A percentile compares a stretch with the other conserved stretches of the same genome.
These are phyloP conservation scores for Dysmachus trigonus DNA, from an alignment of 2,888 invertebrate genomes.

Conservation along the genomic window DNA sequence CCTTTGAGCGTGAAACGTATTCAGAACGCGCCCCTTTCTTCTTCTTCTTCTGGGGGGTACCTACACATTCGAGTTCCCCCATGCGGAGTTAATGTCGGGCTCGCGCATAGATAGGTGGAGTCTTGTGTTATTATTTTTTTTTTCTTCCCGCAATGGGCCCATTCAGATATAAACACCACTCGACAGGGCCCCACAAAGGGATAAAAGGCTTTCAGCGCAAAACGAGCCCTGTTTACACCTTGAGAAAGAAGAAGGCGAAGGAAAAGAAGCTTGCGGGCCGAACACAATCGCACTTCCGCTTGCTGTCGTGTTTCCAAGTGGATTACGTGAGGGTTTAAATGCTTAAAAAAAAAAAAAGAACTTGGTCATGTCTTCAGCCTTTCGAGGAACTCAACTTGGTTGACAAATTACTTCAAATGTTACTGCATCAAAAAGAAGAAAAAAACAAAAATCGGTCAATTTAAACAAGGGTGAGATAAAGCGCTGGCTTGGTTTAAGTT, in stretches of 20 bases:
- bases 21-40: background rate
- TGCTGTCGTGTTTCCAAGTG: slow-evolving; percentile 9
- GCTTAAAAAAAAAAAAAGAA: background rate
- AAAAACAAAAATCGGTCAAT: background rate
- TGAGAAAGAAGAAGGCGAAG: background rate
- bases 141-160: background rate
- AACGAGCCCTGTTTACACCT: slow-evolving; percentile 26
- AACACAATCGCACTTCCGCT: too few species aligned
- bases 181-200: slow-evolving; percentile 23
- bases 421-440: background rate
- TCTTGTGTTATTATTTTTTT: background rate
- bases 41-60: background rate
- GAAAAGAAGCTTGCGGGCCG: background rate
- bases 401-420: background rate
- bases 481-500: background rate
- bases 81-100: slow-evolving; percentile 32
- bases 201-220: slow-evolving; percentile 7
- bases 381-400: background rate
- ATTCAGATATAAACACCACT: slow-evolving; percentile 15
- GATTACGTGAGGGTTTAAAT: slow-evolving; percentile 23
- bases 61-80: background rate
- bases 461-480: background rate
- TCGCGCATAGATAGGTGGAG: background rate
- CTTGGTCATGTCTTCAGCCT: background rate
- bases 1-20: slow-evolving; percentile 29